Conservation (phyloP, 2,113 vertebrate species). For the Motacilla alba region DNA sequence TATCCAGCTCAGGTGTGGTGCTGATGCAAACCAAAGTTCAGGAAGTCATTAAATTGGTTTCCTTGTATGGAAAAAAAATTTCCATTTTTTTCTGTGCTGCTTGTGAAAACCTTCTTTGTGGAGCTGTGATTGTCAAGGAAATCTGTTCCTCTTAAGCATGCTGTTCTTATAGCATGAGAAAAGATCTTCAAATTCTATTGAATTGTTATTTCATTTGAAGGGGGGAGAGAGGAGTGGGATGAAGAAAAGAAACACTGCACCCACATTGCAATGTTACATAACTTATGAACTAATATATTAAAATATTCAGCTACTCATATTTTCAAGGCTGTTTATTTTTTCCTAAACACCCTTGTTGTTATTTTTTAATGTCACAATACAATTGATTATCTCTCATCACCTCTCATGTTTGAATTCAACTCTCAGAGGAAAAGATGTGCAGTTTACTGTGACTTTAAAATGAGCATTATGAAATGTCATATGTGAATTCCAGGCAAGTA, state of each 20-base stretch:
- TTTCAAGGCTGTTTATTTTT: constrained; percentile 39
- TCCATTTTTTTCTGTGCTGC: not conserved
- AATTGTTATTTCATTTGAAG: not conserved
- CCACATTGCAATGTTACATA: not conserved
- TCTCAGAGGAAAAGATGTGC: constrained; percentile 1
- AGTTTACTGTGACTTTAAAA: constrained; percentile 39
- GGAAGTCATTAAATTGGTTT: not conserved
- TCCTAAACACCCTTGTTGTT: not conserved
- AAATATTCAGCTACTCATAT: constrained; percentile 10
- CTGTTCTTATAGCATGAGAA: constrained; percentile 25
- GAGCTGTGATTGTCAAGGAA: constrained; percentile 23
- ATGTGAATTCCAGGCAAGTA: constrained; percentile 40
- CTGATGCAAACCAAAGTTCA: not conserved
- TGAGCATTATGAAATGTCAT: constrained; percentile 25
- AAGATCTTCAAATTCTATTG: constrained; percentile 27
- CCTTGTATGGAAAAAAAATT: not conserved
- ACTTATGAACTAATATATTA: not conserved
- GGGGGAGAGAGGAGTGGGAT: not conserved
- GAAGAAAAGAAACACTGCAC: not conserved
- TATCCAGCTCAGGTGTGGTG: not conserved
- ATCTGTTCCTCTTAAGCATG: constrained; percentile 33
- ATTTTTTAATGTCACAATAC: constrained; percentile 27
- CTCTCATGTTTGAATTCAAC: not conserved
- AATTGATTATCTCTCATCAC: not conserved
- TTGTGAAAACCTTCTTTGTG: constrained; percentile 5